Evolutionary conservation across 2,113 vertebrate genomes (phyloP).

Genomic region (Noturus placidus): DNA sequence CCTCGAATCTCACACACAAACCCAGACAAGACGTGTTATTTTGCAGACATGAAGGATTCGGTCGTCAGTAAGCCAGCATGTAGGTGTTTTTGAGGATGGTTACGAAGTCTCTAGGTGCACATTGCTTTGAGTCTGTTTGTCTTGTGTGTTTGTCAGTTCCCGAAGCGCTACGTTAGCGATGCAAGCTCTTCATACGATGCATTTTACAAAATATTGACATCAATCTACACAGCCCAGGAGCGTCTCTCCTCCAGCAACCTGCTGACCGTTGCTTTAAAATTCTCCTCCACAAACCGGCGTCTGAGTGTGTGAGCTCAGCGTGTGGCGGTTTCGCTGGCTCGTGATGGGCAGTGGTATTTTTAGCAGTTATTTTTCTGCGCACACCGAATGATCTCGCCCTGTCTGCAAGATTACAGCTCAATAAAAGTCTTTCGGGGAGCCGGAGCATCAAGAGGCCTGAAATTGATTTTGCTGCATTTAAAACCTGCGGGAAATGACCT

Average conservation of each 20-base stretch:
- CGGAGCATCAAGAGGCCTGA: constrained; percentile 15
- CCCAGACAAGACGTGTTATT: no score
- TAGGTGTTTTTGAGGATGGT: no score
- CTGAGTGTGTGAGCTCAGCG: not conserved
- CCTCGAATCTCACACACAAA: no score
- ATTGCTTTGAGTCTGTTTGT: not conserved
- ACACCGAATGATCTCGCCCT: not conserved
- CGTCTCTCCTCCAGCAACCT: not conserved
- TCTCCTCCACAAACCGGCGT: not conserved
- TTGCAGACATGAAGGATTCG: no score
- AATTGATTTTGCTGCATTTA: constrained; percentile 48
- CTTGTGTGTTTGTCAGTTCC: not conserved
- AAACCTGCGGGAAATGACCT: constrained; percentile 33
- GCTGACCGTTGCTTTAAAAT: constrained; percentile 20
- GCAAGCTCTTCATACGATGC: not conserved
- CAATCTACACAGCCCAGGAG: not conserved
- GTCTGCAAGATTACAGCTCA: constrained; percentile 29
- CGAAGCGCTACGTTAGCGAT: not conserved
- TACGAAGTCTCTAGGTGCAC: no score
- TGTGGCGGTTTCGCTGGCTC: not conserved
- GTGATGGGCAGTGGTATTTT: constrained; percentile 30
- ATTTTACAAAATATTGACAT: not conserved
- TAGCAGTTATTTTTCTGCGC: constrained; percentile 26
- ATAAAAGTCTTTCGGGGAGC: constrained; percentile 25
- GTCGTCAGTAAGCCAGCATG: no score